A percentile compares a stretch with the other conserved stretches of the same genome.
Conservation (phyloP, 1,140 invertebrate species). For the Tetragnatha versicolor region DNA sequence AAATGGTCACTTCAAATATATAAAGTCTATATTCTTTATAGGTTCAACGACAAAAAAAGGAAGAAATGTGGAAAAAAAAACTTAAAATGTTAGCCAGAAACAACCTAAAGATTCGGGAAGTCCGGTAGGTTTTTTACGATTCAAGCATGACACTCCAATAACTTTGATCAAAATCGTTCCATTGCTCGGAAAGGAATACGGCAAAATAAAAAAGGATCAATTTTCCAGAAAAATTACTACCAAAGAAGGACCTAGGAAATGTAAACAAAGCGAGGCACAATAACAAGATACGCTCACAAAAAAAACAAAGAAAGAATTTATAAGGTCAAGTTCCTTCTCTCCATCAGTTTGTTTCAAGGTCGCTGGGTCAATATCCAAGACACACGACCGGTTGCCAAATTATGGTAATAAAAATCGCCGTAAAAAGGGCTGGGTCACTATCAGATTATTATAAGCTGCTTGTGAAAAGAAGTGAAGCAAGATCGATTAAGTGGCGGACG, state of each 20-base stretch:
- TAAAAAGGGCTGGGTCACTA: slow-evolving; percentile 3
- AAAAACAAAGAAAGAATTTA: slow-evolving; percentile 2
- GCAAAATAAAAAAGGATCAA: slow-evolving; percentile 34
- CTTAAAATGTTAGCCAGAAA: neutral
- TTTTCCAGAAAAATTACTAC: slow-evolving; percentile 23
- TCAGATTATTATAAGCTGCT: slow-evolving; percentile 38
- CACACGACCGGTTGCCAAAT: slow-evolving; percentile 29
- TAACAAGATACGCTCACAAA: neutral
- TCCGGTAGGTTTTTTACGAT: no score
- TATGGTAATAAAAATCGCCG: neutral
- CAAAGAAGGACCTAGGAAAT: slow-evolving; percentile 14
- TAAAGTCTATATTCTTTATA: neutral
- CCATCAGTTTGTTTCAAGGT: slow-evolving; percentile 28
- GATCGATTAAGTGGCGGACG: no score
- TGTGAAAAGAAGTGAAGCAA: no score
- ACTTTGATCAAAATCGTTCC: neutral
- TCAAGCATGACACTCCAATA: no score
- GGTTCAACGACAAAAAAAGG: neutral
- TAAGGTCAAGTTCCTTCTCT: slow-evolving; percentile 19
- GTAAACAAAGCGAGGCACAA: slow-evolving; percentile 11
- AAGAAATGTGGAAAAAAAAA: neutral
- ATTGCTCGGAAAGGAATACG: slow-evolving; percentile 7
- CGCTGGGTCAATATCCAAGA: slow-evolving; percentile 14
- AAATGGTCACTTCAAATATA: no score
- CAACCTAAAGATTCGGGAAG: no score